These are phyloP conservation scores for Idaea dimidiata DNA, from an alignment of 2,888 invertebrate species.

Conservation along the genomic window DNA sequence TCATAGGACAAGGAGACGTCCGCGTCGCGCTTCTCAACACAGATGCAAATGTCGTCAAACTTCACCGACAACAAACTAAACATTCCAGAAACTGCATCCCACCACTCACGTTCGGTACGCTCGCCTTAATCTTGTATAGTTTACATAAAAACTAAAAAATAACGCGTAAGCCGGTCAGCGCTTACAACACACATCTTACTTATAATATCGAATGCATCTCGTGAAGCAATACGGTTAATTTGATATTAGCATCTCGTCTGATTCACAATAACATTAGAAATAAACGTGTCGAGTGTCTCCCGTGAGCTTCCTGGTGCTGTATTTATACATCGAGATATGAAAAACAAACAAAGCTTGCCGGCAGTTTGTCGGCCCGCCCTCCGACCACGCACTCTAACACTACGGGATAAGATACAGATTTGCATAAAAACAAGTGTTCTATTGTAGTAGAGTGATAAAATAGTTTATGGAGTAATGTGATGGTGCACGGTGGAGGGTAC, in stretches of 20 bases:
- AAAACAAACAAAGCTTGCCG: constrained; percentile 73
- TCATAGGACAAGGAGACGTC: too few relatives aligned
- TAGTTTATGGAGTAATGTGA: constrained; percentile 6
- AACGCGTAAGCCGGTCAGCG: constrained; percentile 14
- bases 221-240: constrained; percentile 22
- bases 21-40: background rate
- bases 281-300: constrained; percentile 54
- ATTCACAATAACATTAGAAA: constrained; percentile 42
- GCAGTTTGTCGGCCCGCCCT: constrained; percentile 38
- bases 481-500: constrained; percentile 13
- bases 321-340: constrained; percentile 74
- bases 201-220: constrained; percentile 24
- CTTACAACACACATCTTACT: constrained; percentile 17
- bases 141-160: constrained; percentile 12
- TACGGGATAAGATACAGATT: constrained; percentile 31
- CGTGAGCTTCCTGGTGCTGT: constrained; percentile 66
- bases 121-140: constrained; percentile 8
- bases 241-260: constrained; percentile 17
- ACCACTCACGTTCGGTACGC: background rate
- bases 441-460: constrained; percentile 22
- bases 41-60: background rate
- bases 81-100: constrained; percentile 2
- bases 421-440: constrained; percentile 11
- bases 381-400: constrained; percentile 28
- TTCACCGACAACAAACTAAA: background rate